Base-by-base conservation (phyloP, 2,888 invertebrate genomes). In the Watsonalla cultraria region DNA sequence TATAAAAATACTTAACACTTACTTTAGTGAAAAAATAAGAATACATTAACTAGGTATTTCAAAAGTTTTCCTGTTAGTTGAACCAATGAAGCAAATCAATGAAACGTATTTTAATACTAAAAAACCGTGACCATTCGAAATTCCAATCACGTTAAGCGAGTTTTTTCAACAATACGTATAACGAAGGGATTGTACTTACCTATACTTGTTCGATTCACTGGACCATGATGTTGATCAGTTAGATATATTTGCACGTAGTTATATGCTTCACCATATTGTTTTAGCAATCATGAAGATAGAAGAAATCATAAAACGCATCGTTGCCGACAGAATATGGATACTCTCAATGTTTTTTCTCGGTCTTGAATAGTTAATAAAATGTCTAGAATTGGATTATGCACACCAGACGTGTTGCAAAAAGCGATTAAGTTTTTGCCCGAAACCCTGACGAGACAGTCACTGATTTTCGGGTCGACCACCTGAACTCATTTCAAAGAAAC, bases 401-500 rank as follows among this genome's bases (percentile, higher is more conserved):
- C 59, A 65, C 66, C 74, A 76, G 78, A 74, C 74, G 55, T 58
- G 60, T 24, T 24, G 24, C 69, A 76, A 80, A 80, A 76, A 80
- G 64, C 68, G 65, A 70, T 70, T 68, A 61, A 65, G 61, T 76
- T 80, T 81, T 81, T 76, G 68, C 61, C 54, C 53, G 54, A 62
- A 61, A 72, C 70, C 73, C 70, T 62, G 57, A 55, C 61, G 66
- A 61, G 65, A 70, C 64, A 64, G 64, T 64, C 65, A 55, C 62
- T 66, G 69, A 71, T 74, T 64, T 72, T 66, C 68, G 70, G 74
- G 72, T 77, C 76, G 70, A 70, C 74, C 70, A 80, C 77, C 80
- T 74, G 72, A 74, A 69, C 66, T 70, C 61, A 70, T 70, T 74
- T 69, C 58, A 67, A 68, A 62, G 68, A 65, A 70, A 69, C 56